Evolutionary conservation across 2,113 vertebrate species (phyloP), one percentile per base, ranked within the genome.

Genomic region (Tychaedon coryphoeus): DNA sequence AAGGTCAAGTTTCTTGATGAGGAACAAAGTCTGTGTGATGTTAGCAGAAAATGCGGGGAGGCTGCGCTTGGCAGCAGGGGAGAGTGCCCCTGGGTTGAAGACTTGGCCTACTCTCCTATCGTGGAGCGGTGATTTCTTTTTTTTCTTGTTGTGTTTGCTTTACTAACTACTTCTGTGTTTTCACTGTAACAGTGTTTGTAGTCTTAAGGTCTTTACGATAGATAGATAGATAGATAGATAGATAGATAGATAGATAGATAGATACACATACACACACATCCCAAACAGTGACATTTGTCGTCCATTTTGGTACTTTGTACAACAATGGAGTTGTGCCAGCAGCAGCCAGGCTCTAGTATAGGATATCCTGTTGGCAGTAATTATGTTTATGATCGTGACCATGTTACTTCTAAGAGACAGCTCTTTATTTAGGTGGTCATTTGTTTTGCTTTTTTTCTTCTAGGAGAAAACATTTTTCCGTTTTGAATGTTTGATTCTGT

Each of bases 1-100:
- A 96, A 95, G 84, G 94, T 95, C 84, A 92, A 45, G 77, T 62
- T 80, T 65, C 36, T 53, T 22, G 48, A 78, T 89, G 54, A 79
- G 45, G 53, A 50, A n/a, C 93, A 75, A 91, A 61, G 57, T 61
- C 91, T 87, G 24, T 51, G 34, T 89, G 89, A 60, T 86, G 80
- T 69, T 57, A 89, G 43, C 60, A 64, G 70, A 66, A 87, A 38
- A 28, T 2, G 9, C 0, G 0, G 28, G 75, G 14, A 36, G 24
- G 13, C 50, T 24, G 31, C 3, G 8, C 31, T 85, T 0, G 1
- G 51, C 43, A 28, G 36, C 3, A 1, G 19, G 26, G n/a, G n/a
- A n/a, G n/a, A 24, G 50, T 24, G 60, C 19, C 18, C 7, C 40
- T 5, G 9, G 2, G 3, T 2, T 69, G 61, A 42, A 65, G 19